Conservation (phyloP, 2,113 vertebrate species). For the Mastomys coucha region DNA sequence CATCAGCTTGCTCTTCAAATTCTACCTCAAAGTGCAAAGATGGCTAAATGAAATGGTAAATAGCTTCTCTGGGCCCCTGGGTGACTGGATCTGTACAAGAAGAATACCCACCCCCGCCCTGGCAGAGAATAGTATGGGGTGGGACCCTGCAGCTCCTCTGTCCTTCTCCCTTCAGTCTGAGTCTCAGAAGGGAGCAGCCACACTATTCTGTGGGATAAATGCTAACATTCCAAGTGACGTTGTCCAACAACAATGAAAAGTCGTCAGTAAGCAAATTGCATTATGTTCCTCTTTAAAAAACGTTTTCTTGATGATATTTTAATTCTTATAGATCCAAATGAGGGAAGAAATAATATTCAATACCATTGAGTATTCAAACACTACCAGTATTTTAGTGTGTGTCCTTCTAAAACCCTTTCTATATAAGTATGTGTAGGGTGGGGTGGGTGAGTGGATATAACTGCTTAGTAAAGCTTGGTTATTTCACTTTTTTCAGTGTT, state of each 20-base stretch:
- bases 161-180: neutral
- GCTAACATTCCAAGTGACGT: neutral
- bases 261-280: neutral
- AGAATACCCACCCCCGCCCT: too few relatives aligned
- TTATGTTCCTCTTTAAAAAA: neutral
- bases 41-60: conserved; percentile 87
- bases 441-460: neutral
- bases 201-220: neutral
- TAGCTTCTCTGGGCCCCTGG: conserved; percentile 50
- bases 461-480: neutral
- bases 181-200: neutral
- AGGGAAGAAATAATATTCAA: neutral
- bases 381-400: neutral
- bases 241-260: neutral
- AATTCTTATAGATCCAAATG: neutral
- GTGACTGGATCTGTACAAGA: neutral
- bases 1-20: conserved; percentile 92
- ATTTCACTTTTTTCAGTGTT: neutral
- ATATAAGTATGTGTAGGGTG: neutral
- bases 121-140: neutral
- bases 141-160: accelerated
- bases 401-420: neutral
- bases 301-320: neutral
- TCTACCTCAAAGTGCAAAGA: conserved; percentile 89
- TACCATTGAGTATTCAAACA: neutral